Percentiles rank a stretch among this genome's conserved stretches.
phyloP scores from a whole-genome alignment of 2,113 vertebrate genomes.

The Panthera uncia region DNA sequence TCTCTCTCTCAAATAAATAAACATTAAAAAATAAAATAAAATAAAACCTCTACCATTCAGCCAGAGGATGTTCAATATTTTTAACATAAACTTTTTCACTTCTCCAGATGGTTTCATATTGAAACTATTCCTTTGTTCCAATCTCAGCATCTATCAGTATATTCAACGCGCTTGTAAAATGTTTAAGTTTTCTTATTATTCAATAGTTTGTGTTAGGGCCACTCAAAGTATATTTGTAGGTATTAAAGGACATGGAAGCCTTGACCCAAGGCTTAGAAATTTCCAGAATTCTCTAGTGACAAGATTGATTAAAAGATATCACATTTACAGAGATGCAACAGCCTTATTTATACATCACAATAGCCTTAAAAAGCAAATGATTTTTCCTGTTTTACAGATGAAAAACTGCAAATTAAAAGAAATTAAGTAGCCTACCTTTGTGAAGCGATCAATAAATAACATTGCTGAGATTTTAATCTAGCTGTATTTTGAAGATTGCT shows the following conservation, averaged over 20 bases:
- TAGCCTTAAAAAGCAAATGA: background rate
- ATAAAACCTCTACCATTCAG: background rate
- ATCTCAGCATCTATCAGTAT: background rate
- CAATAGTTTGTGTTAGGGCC: background rate
- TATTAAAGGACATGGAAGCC: background rate
- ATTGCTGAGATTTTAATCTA: background rate
- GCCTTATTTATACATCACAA: background rate
- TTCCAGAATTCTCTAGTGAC: background rate
- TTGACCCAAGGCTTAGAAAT: background rate
- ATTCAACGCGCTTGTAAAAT: background rate
- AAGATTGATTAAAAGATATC: background rate
- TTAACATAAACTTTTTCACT: background rate
- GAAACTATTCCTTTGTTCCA: background rate
- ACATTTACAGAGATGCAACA: background rate
- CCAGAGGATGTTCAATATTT: background rate
- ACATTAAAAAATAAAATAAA: background rate
- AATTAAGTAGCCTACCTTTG: background rate
- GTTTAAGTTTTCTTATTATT: background rate
- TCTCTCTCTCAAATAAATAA: too few relatives aligned
- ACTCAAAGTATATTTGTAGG: background rate
- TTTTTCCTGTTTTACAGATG: background rate
- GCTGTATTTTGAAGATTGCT: background rate
- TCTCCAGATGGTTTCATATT: background rate
- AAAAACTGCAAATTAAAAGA: background rate
- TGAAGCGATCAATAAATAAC: background rate